Conservation (phyloP, 2,113 vertebrate genomes). For the Dinomys branickii region DNA sequence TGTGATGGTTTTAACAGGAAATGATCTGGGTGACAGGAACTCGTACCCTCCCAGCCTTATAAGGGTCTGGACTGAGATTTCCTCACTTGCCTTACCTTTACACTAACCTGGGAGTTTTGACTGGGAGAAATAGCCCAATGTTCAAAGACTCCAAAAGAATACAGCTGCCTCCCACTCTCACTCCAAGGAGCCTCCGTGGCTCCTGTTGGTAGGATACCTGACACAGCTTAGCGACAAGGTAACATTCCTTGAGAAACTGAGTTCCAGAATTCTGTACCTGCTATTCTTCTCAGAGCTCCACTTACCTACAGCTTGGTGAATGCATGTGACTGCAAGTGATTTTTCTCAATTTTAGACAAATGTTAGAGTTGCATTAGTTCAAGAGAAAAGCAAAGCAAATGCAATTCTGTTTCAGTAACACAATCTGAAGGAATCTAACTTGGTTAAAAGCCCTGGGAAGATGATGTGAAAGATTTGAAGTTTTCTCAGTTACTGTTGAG, state of each 20-base stretch:
- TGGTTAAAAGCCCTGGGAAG: background rate
- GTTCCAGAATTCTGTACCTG: constrained; percentile 54
- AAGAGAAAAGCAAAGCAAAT: background rate
- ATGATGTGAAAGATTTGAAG: background rate
- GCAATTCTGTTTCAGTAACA: background rate
- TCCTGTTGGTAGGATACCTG: constrained; percentile 36
- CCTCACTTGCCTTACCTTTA: background rate
- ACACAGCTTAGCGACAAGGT: constrained; percentile 59
- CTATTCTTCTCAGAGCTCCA: background rate
- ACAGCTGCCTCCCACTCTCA: background rate
- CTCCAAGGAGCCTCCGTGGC: background rate
- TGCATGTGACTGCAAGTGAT: background rate
- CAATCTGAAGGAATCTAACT: background rate
- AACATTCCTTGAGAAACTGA: constrained; percentile 60
- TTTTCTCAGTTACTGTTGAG: background rate
- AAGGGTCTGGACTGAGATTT: background rate
- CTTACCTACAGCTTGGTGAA: background rate
- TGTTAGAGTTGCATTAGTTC: background rate
- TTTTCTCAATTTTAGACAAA: background rate
- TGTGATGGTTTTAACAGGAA: constrained; percentile 48
- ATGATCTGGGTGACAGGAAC: background rate
- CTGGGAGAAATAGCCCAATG: background rate
- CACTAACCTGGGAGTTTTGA: background rate
- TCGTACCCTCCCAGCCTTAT: background rate
- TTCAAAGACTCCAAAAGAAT: constrained; percentile 38